Evolutionary conservation across 1,140 invertebrate species (phyloP).

Genomic region (Phortica variegata): DNA sequence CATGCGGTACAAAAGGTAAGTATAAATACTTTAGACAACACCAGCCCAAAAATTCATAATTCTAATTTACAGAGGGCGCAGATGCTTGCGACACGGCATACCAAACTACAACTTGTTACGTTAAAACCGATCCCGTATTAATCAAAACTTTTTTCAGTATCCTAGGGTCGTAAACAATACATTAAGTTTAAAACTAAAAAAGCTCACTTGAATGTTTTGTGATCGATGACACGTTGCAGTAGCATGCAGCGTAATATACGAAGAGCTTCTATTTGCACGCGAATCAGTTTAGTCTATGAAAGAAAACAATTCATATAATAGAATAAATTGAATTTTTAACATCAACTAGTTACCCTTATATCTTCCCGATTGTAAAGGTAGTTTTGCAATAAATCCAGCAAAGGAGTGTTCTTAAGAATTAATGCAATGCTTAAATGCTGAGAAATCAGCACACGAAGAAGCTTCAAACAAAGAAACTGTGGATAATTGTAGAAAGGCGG

Average conservation of each 20-base stretch:
- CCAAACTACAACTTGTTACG: slow-evolving; percentile 34
- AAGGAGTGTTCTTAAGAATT: slow-evolving; percentile 18
- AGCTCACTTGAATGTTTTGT: slow-evolving; percentile 38
- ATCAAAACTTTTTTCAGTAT: no score
- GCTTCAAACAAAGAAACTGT: slow-evolving; percentile 39
- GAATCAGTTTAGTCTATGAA: slow-evolving; percentile 42
- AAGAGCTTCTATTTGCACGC: slow-evolving; percentile 64
- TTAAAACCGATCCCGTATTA: slow-evolving; percentile 28
- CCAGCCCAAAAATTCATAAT: not conserved
- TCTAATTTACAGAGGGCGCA: slow-evolving; percentile 22
- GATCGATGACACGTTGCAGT: slow-evolving; percentile 34
- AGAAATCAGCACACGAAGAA: slow-evolving; percentile 39
- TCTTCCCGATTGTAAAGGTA: slow-evolving; percentile 37
- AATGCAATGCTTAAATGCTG: slow-evolving; percentile 40
- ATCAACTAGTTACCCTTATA: slow-evolving; percentile 30
- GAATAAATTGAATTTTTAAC: not conserved
- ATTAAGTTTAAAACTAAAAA: slow-evolving; percentile 10
- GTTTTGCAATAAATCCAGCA: slow-evolving; percentile 30
- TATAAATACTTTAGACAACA: not conserved
- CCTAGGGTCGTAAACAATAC: slow-evolving; percentile 17
- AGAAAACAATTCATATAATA: slow-evolving; percentile 2
- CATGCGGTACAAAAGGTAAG: slow-evolving; percentile 37
- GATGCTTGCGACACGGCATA: slow-evolving; percentile 43
- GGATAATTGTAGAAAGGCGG: slow-evolving; percentile 36
- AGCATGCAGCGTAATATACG: slow-evolving; percentile 43